phyloP scores from a whole-genome alignment of 2,888 invertebrate genomes.

The Neoaliturus tenellus region DNA sequence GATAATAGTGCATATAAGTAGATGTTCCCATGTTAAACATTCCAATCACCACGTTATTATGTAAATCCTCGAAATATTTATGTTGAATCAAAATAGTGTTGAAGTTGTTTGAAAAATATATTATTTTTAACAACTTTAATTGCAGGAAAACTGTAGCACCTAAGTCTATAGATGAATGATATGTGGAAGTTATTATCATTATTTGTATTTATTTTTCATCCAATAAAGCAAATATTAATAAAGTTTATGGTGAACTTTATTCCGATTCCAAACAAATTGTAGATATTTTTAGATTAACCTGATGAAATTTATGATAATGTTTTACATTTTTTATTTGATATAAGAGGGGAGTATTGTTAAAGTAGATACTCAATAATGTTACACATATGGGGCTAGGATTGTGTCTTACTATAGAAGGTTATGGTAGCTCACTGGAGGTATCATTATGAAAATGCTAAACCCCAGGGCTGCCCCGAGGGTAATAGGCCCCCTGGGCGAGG shows the following conservation, averaged over 20 bases:
- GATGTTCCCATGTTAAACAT: slow-evolving; percentile 39
- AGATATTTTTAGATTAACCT: too few relatives aligned
- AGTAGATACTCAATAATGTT: too few relatives aligned
- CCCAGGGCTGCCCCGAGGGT: too few relatives aligned
- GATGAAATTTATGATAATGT: too few relatives aligned
- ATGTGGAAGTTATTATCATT: slow-evolving; percentile 37
- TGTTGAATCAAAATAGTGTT: slow-evolving; percentile 33
- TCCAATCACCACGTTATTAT: slow-evolving; percentile 24
- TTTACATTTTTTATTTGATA: too few relatives aligned
- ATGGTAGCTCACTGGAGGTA: too few relatives aligned
- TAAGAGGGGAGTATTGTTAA: too few relatives aligned
- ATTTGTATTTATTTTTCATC: slow-evolving; percentile 48
- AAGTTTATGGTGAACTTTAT: background rate
- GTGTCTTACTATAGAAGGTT: too few relatives aligned
- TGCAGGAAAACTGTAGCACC: slow-evolving; percentile 1
- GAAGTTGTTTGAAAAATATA: slow-evolving; percentile 21
- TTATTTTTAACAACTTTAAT: slow-evolving; percentile 6
- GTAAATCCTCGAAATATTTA: background rate
- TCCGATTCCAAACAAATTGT: too few relatives aligned
- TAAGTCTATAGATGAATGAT: slow-evolving; percentile 17
- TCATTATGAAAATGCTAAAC: too few relatives aligned
- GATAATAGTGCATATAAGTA: slow-evolving; percentile 35
- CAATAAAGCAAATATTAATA: slow-evolving; percentile 44
- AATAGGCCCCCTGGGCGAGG: too few relatives aligned
- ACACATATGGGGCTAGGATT: too few relatives aligned